Evolutionary conservation across 2,113 vertebrate genomes (phyloP).

Genomic region (Paracyprichromis sp.): DNA sequence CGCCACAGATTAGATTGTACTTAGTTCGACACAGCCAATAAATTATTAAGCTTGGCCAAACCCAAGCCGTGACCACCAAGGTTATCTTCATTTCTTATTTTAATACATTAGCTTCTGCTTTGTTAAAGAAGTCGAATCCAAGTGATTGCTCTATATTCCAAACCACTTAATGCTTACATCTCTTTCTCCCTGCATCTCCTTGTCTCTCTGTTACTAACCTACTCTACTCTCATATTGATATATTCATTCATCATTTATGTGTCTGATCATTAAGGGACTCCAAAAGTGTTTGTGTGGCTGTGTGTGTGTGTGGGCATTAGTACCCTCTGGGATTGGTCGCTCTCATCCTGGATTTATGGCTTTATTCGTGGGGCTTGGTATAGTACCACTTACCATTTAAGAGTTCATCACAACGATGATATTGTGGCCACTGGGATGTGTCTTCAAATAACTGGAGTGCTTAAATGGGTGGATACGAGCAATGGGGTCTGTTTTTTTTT

Average conservation of each 20-base stretch:
- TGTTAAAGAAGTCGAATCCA: slow-evolving; percentile 32
- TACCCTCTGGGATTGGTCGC: slow-evolving; percentile 41
- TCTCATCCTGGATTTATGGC: slow-evolving; percentile 51
- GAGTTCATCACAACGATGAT: slow-evolving; percentile 53
- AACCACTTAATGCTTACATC: slow-evolving; percentile 49
- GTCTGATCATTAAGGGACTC: slow-evolving; percentile 60
- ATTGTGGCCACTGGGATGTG: slow-evolving; percentile 30
- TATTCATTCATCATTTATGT: slow-evolving; percentile 67
- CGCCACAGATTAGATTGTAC: background rate
- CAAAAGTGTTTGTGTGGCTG: slow-evolving; percentile 19
- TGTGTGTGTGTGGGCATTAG: background rate
- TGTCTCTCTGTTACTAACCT: slow-evolving; percentile 20
- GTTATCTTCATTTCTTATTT: slow-evolving; percentile 28
- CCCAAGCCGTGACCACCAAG: background rate
- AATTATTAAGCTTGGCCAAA: slow-evolving; percentile 27
- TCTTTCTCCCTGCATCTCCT: slow-evolving; percentile 13
- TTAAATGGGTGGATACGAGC: slow-evolving; percentile 11
- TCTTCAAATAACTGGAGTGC: slow-evolving; percentile 14
- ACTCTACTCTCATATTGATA: slow-evolving; percentile 58
- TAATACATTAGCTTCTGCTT: slow-evolving; percentile 1
- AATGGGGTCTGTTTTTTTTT: background rate
- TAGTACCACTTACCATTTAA: slow-evolving; percentile 67
- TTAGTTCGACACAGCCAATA: background rate
- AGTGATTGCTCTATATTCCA: slow-evolving; percentile 19
- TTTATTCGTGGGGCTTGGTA: slow-evolving; percentile 38